Base-by-base conservation (phyloP, 2,113 vertebrate genomes). In the Puntigrus tetrazona region DNA sequence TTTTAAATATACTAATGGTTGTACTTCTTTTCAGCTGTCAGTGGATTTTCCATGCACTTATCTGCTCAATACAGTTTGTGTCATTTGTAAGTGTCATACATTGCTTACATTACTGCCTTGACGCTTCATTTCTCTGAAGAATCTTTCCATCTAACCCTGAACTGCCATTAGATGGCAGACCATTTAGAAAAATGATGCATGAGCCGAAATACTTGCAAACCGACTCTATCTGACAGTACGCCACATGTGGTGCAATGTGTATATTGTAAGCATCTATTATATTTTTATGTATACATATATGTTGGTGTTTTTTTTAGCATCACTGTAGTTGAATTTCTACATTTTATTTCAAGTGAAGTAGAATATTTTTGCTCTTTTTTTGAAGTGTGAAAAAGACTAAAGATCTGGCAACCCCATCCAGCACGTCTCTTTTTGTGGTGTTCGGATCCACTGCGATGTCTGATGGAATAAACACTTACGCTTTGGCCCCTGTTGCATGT, bases 171-270 rank as follows among this genome's bases (percentile, higher is more conserved):
- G 57, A 43, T 47, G 63, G 57, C 81, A 77, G 50, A 81, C 55
- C 41, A 38, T 85, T 84, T 52, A 77, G 72, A 77, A 85, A 78
- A 61, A 83, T 88, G 70, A 86, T 81, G 77, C 73, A 81, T 78
- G 69, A 50, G 65, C 72, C 34, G 67, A 75, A 81, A 80, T n/a
- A 67, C 22, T 41, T 43, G 7, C 36, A n/a, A 84, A 72, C 45
- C 8, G 59, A 69, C 76, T 85, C 67, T 34, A 61, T 61, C 6
- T 38, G 45, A 61, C 36, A 43, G 13, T 69, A 34, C 25, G 22
- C 25, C 27, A 57, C 55, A 50, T 8, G 9, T 38, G 22, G 70
- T 81, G 43, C 45, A 34, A 55, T 22, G n/a, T 86, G 65, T 67
- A 18, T 72, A 29, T 76, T 75, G 80, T 72, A 27, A 75, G 67